Base-by-base conservation (phyloP, 2,797 vertebrate genomes). In the Hafferia zeledoni region DNA sequence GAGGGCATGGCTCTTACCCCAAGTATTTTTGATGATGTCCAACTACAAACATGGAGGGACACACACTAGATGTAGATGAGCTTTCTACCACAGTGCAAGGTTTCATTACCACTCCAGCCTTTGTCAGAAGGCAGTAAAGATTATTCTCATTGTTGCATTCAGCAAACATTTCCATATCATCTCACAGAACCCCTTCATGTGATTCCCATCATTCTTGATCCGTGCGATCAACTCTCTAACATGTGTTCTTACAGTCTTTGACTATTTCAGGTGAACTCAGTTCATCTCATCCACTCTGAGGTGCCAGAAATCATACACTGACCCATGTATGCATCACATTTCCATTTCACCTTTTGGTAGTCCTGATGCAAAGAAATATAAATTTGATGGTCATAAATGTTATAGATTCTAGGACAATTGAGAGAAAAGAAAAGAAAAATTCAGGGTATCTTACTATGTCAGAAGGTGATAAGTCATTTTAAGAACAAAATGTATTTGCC, bases 1-100 rank as follows among this genome's bases (percentile, higher is more conserved):
- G 52, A 33, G 88, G 75, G 61, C 61, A 90, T 78, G 78, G 80
- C 87, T 94, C 94, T 83, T 61, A 90, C 78, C 44, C 18, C 87
- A 85, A 31, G 65, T 63, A 91, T 93, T 93, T 88, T 28, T 83
- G 37, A 76, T 81, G 57, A 49, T 44, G 55, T 44, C 63, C 24
- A 59, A 6, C 76, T 33, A 57, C 68, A 69, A 35, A 64, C 33
- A 15, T 33, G 43, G 61, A 63, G 78, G 13, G 46, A 50, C 33
- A 69, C 17, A 50, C 33, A 15, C 15, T 19, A 44, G 35, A 10
- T 33, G 56, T 16, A 72, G 55, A 64, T 84, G 61, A 81, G 3
- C 69, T 87, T 93, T 84, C 94, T 41, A 24, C 63, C 44, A 16
- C 1, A 6, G 50, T 20, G 15, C 52, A 63, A 2, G n/a, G 61